These are phyloP conservation scores for Ophion ventricosus DNA, from an alignment of 2,888 invertebrate species.

Conservation along the genomic window DNA sequence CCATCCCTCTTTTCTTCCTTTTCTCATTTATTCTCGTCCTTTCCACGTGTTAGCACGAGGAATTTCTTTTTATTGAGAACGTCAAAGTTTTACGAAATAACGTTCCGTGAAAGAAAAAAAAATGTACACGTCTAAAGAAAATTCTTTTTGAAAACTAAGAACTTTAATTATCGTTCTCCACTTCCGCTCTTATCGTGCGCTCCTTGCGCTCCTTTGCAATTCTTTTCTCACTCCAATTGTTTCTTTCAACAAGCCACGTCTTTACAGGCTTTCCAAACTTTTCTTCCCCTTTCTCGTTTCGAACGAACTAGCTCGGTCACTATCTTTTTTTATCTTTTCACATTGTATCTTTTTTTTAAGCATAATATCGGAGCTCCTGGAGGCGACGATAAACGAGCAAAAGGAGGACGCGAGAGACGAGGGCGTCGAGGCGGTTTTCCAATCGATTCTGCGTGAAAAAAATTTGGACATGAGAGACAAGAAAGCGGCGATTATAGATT, in stretches of 20 bases:
- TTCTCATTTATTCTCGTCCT: background rate
- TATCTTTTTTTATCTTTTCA: too few relatives aligned
- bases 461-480: slow-evolving; percentile 91
- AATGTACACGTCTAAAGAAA: too few relatives aligned
- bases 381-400: slow-evolving; percentile 86
- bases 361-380: slow-evolving; percentile 91
- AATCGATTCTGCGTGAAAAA: slow-evolving; percentile 89
- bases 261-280: too few relatives aligned
- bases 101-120: too few relatives aligned
- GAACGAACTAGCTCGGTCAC: too few relatives aligned
- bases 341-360: slow-evolving; percentile 79
- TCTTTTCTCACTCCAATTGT: background rate
- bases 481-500: slow-evolving; percentile 93
- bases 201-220: background rate
- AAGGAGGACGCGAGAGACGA: slow-evolving; percentile 85
- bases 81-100: too few relatives aligned
- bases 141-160: too few relatives aligned
- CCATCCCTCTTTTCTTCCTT: background rate
- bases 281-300: background rate
- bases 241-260: background rate
- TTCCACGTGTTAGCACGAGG: too few relatives aligned
- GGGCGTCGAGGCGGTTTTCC: slow-evolving; percentile 89
- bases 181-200: background rate
- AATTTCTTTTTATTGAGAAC: too few relatives aligned
- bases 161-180: background rate